phyloP scores from a whole-genome alignment of 2,888 invertebrate species.

The Tubulanus polymorphus region DNA sequence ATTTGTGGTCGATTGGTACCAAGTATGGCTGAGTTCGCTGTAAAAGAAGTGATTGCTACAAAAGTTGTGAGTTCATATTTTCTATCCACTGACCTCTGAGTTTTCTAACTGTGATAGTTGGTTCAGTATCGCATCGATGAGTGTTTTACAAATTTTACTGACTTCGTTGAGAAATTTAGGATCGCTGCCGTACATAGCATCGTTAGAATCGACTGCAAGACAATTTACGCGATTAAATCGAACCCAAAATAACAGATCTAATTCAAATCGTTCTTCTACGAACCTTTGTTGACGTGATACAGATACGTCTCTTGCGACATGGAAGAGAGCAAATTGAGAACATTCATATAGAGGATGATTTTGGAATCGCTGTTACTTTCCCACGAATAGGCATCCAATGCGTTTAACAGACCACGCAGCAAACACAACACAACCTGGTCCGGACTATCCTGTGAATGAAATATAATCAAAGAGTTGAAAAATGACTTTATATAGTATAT shows the following conservation, averaged over 20 bases:
- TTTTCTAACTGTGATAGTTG: constrained; percentile 68
- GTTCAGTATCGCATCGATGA: constrained; percentile 72
- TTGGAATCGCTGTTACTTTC: constrained; percentile 60
- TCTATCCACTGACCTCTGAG: constrained; percentile 43
- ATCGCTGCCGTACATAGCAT: constrained; percentile 84
- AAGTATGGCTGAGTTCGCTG: too few species aligned
- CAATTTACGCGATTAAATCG: not conserved
- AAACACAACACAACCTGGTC: constrained; percentile 82
- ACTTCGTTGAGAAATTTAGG: constrained; percentile 78
- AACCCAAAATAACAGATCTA: not conserved
- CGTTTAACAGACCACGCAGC: constrained; percentile 74
- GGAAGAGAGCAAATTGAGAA: constrained; percentile 73
- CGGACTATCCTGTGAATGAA: constrained; percentile 71
- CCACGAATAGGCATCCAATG: constrained; percentile 60
- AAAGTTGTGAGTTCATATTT: too few species aligned
- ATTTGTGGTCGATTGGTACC: too few species aligned
- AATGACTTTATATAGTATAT: too few species aligned
- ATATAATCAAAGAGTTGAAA: too few species aligned
- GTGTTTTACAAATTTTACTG: constrained; percentile 57
- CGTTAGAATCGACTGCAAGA: constrained; percentile 81
- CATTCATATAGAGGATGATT: constrained; percentile 68
- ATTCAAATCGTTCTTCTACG: constrained; percentile 4
- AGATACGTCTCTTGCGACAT: constrained; percentile 78
- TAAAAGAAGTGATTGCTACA: too few species aligned
- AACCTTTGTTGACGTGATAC: constrained; percentile 80